These are phyloP conservation scores for Channa striata DNA, from an alignment of 2,797 vertebrate genomes.

Conservation along the genomic window DNA sequence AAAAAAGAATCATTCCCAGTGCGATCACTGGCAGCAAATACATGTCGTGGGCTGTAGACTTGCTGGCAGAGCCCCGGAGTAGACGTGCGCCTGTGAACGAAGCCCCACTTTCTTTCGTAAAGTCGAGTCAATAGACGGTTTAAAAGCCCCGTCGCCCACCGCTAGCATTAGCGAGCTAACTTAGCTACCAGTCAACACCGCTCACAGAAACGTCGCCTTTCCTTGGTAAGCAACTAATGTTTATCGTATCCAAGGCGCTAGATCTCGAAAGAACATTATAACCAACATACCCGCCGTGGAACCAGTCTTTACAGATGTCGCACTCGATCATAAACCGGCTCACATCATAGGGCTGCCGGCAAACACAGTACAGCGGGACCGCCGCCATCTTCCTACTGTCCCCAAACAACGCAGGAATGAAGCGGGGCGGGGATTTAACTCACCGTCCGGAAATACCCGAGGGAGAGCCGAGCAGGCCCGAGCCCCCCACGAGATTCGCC, in stretches of 20 bases:
- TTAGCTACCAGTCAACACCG: constrained; percentile 71
- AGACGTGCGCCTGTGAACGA: background rate
- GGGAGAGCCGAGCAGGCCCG: constrained; percentile 42
- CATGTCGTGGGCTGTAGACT: accelerated
- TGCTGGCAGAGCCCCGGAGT: accelerated
- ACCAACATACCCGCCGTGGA: constrained; percentile 93
- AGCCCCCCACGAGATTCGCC: constrained; percentile 45
- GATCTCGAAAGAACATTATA: background rate
- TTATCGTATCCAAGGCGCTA: constrained; percentile 3
- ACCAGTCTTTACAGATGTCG: constrained; percentile 99
- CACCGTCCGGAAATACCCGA: constrained; percentile 78
- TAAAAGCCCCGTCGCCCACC: constrained; percentile 80
- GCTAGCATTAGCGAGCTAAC: constrained; percentile 74
- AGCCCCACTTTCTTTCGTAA: constrained; percentile 60
- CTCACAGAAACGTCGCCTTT: constrained; percentile 70
- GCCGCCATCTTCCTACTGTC: constrained; percentile 91
- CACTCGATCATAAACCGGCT: constrained; percentile 99
- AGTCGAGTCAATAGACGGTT: constrained; percentile 81
- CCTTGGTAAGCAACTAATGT: constrained; percentile 42
- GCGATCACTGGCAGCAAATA: accelerated
- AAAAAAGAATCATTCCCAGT: background rate
- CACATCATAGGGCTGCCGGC: constrained; percentile 98
- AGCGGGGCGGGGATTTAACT: constrained; percentile 81
- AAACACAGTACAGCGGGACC: constrained; percentile 97
- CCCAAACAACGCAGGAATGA: constrained; percentile 88